Base-by-base conservation (phyloP, 2,888 invertebrate genomes). In the Muscina levida region DNA sequence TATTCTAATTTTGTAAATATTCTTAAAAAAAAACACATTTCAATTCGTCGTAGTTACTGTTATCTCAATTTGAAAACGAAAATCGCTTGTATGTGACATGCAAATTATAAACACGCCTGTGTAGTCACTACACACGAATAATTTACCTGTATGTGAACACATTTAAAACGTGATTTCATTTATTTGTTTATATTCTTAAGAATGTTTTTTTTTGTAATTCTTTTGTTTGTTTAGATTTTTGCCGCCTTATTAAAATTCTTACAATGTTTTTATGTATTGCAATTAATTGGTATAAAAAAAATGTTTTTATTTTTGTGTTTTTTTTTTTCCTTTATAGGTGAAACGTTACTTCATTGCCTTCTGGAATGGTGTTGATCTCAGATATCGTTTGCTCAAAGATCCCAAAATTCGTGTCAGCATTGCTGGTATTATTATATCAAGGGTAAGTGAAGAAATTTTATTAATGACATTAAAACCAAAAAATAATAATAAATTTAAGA, bases 311-410 rank as follows among this genome's bases (percentile, higher is more conserved):
- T 5, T 31, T 53, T 56, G 10, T 2, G 15, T 73, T 10, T 66
- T 39, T 22, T 37, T 37, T 70, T 4, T 66, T 67, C 24, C 39
- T 59, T 65, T 59, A n/a, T 94, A 97, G 91, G 97, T 97, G 85
- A 97, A 97, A 89, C 92, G 97, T 77, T 97, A 97, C 90, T 97
- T 97, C 89, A 97, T 97, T 51, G 97, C 97, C 48, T 98, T 98
- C 90, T 97, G 97, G 97, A 97, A 97, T 90, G 97, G 97, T 59
- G 97, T 97, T 17, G 97, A 98, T 91, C 92, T 98, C 82, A 93
- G 97, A 84, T 98, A 98, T 92, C 97, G 97, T 88, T 92, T 97
- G 85, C 92, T 98, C 70, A 97, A 97, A 89, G 97, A 97, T 68
- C 97, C 97, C 66, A 95, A 96, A 92, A 96, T 97, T 90, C 93